Evolutionary conservation across 2,113 vertebrate species (phyloP).

Genomic region (Apus apus): DNA sequence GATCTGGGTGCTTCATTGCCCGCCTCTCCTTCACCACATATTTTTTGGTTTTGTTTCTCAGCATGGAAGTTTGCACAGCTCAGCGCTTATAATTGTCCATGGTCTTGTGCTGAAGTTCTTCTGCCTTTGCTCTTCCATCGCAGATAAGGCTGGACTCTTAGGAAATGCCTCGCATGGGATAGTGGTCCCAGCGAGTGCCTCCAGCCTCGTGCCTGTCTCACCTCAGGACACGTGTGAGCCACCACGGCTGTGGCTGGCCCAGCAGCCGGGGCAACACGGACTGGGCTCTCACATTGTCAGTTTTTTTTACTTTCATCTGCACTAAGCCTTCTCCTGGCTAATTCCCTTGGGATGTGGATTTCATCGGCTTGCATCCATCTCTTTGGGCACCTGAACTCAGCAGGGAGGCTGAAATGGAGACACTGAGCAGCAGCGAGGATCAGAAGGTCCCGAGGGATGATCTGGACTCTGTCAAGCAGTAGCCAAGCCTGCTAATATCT

Average conservation of each 20-base stretch:
- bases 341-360: background rate
- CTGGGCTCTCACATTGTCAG: accelerated
- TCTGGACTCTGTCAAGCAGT: background rate
- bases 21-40: background rate
- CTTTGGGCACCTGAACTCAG: background rate
- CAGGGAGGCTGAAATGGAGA: background rate
- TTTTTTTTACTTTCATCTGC: background rate
- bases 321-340: background rate
- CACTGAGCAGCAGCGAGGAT: accelerated
- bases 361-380: background rate
- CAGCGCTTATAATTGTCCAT: background rate
- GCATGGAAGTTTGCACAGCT: background rate
- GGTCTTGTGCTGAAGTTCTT: background rate
- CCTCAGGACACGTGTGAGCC: background rate
- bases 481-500: background rate
- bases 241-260: constrained; percentile 35
- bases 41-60: background rate
- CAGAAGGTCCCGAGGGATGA: background rate
- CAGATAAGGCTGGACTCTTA: background rate
- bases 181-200: background rate
- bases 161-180: accelerated
- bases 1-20: background rate
- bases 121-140: background rate
- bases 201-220: background rate
- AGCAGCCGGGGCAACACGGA: background rate